Evolutionary conservation across 2,113 vertebrate genomes (phyloP).

Genomic region (Chroicocephalus ridibundus): DNA sequence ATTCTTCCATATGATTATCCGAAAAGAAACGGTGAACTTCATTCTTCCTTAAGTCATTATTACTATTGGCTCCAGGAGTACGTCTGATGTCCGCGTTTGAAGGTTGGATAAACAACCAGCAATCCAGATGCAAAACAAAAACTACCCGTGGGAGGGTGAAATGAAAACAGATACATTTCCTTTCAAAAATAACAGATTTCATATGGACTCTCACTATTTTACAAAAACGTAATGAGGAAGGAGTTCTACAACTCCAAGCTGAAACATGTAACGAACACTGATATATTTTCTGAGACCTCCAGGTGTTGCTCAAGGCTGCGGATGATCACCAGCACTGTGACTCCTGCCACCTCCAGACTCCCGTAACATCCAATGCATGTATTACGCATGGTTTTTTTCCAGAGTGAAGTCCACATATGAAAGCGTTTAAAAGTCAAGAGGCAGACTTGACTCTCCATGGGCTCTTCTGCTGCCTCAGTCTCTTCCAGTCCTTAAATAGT

Average conservation of each 20-base stretch:
- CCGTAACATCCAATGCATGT: not conserved
- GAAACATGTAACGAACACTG: not conserved
- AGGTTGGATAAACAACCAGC: not conserved
- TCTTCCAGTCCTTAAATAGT: not conserved
- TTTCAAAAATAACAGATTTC: not conserved
- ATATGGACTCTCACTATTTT: not conserved
- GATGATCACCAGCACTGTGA: not conserved
- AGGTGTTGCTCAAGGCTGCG: not conserved
- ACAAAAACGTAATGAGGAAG: not conserved
- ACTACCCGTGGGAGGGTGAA: not conserved
- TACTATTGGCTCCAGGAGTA: not conserved
- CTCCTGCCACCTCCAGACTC: not conserved
- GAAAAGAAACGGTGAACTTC: not conserved
- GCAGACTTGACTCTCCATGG: not conserved
- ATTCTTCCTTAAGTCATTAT: not conserved
- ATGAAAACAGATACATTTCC: not conserved
- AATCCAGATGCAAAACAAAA: conserved; percentile 27
- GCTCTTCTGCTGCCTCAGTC: not conserved
- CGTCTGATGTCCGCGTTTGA: not conserved
- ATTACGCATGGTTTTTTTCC: too few relatives aligned
- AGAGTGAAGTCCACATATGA: not conserved
- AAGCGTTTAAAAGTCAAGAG: not conserved
- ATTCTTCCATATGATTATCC: not conserved
- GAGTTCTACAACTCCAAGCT: not conserved
- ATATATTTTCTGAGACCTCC: rapidly evolving